Evolutionary conservation across 2,888 invertebrate genomes (phyloP), one percentile per base, ranked within the genome.

Genomic region (Nephrotoma appendiculata): DNA sequence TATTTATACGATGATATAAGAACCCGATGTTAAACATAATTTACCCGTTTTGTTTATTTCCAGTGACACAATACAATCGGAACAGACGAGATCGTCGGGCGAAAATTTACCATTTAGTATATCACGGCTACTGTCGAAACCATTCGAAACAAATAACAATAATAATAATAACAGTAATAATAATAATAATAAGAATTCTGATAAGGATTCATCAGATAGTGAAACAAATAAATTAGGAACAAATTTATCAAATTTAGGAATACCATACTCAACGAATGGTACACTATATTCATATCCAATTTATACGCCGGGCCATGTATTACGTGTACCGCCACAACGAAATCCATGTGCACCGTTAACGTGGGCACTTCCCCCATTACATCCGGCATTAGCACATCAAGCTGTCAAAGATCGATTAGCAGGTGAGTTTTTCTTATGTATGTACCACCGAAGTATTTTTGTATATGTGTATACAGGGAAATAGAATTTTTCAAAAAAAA

Each of bases 351-450:
- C 92, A 87, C 91, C 91, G 86, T 88, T 92, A 86, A 90, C 92
- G 71, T 88, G 94, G 94, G 89, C 93, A 90, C 88, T 93, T 89
- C 91, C 92, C 88, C 91, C 92, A 85, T 88, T 92, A 87, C 92
- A 92, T 89, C 92, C 91, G 92, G 96, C 96, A 86, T 94, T 96
- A 90, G 96, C 96, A 2, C 95, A 95, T 89, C 96, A 96, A 92
- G 95, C 96, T 90, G 96, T 96, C 89, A 96, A 96, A 92, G 96
- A 96, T 91, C 93, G 96, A 92, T 92, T 96, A 89, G 95, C 96
- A 92, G 96, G 96, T 96, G 92, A 94, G 94, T 92, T 71, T 71
- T 71, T 71, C 71, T 71, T 71, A 71, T 71, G 71, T 71, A 71
- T 71, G 71, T 71, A 71, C 44, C 71, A 11, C 71, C 19, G 19